Evolutionary conservation across 2,888 invertebrate genomes (phyloP), one percentile per base, ranked within the genome.

Genomic region (Agriopis leucophaearia): DNA sequence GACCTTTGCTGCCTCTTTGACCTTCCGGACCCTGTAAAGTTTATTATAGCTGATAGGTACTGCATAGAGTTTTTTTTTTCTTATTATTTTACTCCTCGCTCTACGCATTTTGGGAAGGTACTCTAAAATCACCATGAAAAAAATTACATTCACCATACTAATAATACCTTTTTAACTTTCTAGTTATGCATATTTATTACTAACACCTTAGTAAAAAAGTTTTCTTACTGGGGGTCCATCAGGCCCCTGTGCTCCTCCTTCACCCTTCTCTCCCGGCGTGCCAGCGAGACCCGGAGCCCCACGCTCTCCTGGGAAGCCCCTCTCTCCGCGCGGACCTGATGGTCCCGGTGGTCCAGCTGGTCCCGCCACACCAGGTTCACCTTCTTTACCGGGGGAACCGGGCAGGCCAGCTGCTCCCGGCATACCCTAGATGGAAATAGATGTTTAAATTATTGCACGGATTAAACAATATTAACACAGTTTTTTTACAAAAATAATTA

Each of bases 321-420:
- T 86, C 75, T 95, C 95, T 0, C 96, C 96, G 38, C 96, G 91
- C 3, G 95, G 94, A 10, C 96, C 96, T 1, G 94, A 85, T 0
- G 94, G 86, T 0, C 96, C 96, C 0, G 95, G 88, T 0, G 94
- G 92, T 0, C 96, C 96, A 1, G 93, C 86, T 0, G 95, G 94
- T 0, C 97, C 97, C 61, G 96, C 95, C 12, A 95, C 82, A 0
- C 97, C 97, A 1, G 95, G 88, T 81, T 96, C 96, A 3, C 97
- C 97, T 84, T 97, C 97, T 88, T 97, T 97, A n/a, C 97, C 97
- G 0, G 96, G 94, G 8, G 95, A 84, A 0, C 97, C 97, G 2
- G 96, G 95, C 80, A 95, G 95, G 1, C 97, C 97, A 42, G 96
- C 94, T 45, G 95, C 85, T 69, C 97, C 97, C 16, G 97, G 97